Evolutionary conservation across 2,888 invertebrate species (phyloP), one percentile per base, ranked within the genome.

Genomic region (Spodoptera littoralis): DNA sequence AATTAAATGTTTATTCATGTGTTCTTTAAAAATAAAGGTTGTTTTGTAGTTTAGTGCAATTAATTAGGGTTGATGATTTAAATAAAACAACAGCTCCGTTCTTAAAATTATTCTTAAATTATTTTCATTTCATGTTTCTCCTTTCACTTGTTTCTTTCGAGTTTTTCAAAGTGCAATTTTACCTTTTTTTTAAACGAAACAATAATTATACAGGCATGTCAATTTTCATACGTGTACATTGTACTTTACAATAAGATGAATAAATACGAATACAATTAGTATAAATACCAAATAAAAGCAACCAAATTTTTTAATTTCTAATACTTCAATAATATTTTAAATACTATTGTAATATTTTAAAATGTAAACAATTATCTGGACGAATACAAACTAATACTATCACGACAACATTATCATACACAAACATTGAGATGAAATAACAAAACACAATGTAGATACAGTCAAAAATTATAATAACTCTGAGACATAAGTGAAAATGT

Each of bases 61-160:
- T 3, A 9, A 11, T 11, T 3, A 18, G 11, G 46, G 22, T 18
- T 18, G 67, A 61, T 41, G 51, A 43, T 41, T 27, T 36, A 88
- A 92, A 92, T 92, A 86, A 92, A 92, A 92, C 91, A 85, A 88
- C 81, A 72, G 57, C 68, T 70, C 76, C 70, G 60, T 85, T 88
- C 91, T 90, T 92, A 92, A 87, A 85, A 86, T 88, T 92, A 92
- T 87, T 84, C 88, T 88, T 88, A 88, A 79, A 83, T 86, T 88
- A 86, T 87, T 88, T 88, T 87, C 75, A 88, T 85, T 86, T 82
- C 85, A 81, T 82, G 76, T 79, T 79, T 79, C 65, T 72, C 67
- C 53, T 68, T 69, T 69, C 46, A 61, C 52, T 65, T 70, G 51
- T 63, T 68, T 70, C 54, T 71, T 78, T 74, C 47, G 47, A 70